Evolutionary conservation across 2,797 vertebrate species (phyloP), one percentile per base, ranked within the genome.

Genomic region (Pseudotriccus pelzelni): DNA sequence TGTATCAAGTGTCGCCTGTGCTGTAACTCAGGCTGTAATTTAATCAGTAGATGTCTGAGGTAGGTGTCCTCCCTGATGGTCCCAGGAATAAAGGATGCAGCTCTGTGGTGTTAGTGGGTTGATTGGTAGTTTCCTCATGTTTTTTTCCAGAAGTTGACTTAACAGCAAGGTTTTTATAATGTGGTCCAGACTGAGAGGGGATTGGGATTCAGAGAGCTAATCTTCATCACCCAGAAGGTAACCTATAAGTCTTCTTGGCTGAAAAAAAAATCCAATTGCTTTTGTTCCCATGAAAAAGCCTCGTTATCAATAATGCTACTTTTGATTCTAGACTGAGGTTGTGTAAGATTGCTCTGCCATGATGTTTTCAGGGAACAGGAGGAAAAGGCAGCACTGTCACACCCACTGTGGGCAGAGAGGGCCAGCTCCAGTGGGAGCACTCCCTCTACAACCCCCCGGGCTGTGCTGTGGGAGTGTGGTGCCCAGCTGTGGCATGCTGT

Each of bases 21-120:
- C 69, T 91, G 84, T 86, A 79, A 55, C 32, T 95, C 28, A n/a
- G 70, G 21, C 62, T 78, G 52, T 73, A 73, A 86, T 82, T 60
- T 79, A 44, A 86, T 93, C 73, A 37, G 62, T 20, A 39, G 36
- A 30, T n/a, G 58, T 63, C 27, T 4, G 14, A n/a, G 47, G 52
- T 30, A 22, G 50, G 43, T 63, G 68, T 85, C 72, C 15, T 82
- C 34, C 44, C 21, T 2, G 2, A 13, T 55, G 63, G 46, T 21
- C 44, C 34, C 47, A n/a, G 52, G 53, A 32, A 63, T 14, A 37
- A 47, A 77, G 58, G 41, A 23, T 10, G 4, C 41, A 66, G 49
- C 11, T 30, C 53, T 70, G 27, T 68, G 46, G 20, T 4, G 0
- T 36, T 59, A n/a, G 16, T 43, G 59, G 16, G 25, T 4, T 68